Evolutionary conservation across 2,888 invertebrate genomes (phyloP), one percentile per base, ranked within the genome.

Genomic region (Leucania comma): DNA sequence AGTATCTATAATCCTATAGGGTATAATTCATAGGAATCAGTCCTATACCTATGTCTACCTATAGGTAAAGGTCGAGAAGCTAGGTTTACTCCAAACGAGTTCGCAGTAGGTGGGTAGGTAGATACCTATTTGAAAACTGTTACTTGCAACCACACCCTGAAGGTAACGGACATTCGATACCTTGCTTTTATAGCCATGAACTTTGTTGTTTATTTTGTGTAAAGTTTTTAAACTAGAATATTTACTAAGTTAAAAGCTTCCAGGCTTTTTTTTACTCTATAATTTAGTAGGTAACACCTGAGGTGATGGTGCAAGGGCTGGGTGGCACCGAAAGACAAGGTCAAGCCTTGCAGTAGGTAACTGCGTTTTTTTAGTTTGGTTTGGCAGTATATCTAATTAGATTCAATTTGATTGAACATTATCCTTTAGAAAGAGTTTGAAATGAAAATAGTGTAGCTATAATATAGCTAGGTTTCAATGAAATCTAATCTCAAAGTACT

Each of bases 131-230:
- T 73, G 32, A 68, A 69, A 68, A 59, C 26, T 51, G 59, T 60
- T 59, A 56, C 38, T 68, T 32, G 22, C 26, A 50, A 35, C 59
- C 69, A 56, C 69, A 68, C 76, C 76, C 22, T 46, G 42, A 42
- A 29, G 38, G 32, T 76, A 76, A 56, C 59, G 59, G 54, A 69
- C 54, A 68, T 35, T 50, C 56, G 70, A 61, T 70, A 70, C 61
- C 78, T 78, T 63, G 58, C 42, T 54, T 53, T 26, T 53, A 53
- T 77, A 68, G 69, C 76, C 76, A 50, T 76, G 76, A 73, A 59
- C 69, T 73, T 77, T 76, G 42, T 22, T 76, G 50, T 42, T 77
- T 53, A n/a, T 17, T 58, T 24, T 61, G 53, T 59, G 22, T 48
- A 57, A 59, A 32, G 70, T 53, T 53, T 53, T 59, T 48, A 24